Evolutionary conservation across 2,113 vertebrate species (phyloP).

Genomic region (Pimephales promelas): DNA sequence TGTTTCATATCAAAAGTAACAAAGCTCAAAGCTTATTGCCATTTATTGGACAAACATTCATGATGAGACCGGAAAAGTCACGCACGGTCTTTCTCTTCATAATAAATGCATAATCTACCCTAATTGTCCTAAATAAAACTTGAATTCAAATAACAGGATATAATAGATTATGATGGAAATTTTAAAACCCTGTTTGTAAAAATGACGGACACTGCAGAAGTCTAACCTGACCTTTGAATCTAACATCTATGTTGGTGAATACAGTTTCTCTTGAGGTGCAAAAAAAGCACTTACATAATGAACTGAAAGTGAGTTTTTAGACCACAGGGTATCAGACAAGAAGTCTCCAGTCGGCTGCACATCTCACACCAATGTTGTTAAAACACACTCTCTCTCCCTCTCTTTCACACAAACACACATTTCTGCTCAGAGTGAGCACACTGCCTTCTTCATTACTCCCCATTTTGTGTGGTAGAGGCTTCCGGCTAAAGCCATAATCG

Average conservation of each 20-base stretch:
- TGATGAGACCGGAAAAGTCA: no score
- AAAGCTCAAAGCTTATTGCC: no score
- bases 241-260: not conserved
- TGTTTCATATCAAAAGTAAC: no score
- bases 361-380: not conserved
- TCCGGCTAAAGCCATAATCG: conserved; percentile 42
- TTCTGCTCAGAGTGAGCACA: not conserved
- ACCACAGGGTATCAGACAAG: conserved; percentile 10
- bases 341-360: not conserved
- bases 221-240: no score
- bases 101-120: no score
- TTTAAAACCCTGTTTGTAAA: no score
- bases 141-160: no score
- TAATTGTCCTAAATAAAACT: no score
- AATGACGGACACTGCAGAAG: no score
- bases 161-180: no score
- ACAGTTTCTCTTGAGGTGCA: not conserved
- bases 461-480: conserved; percentile 34
- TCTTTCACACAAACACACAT: conserved; percentile 14
- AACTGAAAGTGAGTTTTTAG: conserved; percentile 23
- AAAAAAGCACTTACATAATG: not conserved
- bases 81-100: no score
- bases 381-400: conserved; percentile 3
- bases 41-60: no score
- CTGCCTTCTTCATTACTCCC: conserved; percentile 7